Evolutionary conservation across 2,113 vertebrate species (phyloP).

Genomic region (Myrmophylax atrothorax): DNA sequence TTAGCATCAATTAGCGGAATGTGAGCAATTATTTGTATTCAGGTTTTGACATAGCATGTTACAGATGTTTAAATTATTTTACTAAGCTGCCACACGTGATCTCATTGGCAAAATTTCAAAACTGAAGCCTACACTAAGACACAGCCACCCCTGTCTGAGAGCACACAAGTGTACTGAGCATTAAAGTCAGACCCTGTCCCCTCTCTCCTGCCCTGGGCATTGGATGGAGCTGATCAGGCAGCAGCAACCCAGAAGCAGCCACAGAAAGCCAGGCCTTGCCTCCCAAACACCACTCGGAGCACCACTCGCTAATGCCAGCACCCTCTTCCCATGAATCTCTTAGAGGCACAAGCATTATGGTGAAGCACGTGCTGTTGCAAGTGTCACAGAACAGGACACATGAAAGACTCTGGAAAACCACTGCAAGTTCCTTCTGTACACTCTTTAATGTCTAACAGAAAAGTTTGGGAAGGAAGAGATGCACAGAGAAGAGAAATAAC

Average conservation of each 20-base stretch:
- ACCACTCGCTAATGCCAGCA: rapidly evolving
- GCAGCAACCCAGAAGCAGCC: neutral
- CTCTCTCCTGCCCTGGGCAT: neutral
- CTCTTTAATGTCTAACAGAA: neutral
- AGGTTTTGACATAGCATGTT: neutral
- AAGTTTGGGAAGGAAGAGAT: neutral
- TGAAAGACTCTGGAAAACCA: neutral
- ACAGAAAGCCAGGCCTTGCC: neutral
- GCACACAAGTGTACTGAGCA: neutral
- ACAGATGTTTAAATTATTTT: neutral
- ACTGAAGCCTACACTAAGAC: neutral
- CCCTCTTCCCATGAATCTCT: neutral
- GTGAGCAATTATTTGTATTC: neutral
- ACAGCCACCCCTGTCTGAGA: neutral
- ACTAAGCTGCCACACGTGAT: neutral
- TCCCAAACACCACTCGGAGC: neutral
- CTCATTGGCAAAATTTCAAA: neutral
- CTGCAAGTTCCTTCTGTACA: neutral
- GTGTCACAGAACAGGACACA: neutral
- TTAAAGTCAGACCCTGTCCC: neutral
- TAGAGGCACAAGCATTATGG: rapidly evolving
- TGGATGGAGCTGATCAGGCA: neutral
- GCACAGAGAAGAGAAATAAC: neutral
- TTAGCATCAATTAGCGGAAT: constrained; percentile 44
- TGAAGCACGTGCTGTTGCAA: rapidly evolving